Base-by-base conservation (phyloP, 2,113 vertebrate species). In the Todiramphus saurophagus region DNA sequence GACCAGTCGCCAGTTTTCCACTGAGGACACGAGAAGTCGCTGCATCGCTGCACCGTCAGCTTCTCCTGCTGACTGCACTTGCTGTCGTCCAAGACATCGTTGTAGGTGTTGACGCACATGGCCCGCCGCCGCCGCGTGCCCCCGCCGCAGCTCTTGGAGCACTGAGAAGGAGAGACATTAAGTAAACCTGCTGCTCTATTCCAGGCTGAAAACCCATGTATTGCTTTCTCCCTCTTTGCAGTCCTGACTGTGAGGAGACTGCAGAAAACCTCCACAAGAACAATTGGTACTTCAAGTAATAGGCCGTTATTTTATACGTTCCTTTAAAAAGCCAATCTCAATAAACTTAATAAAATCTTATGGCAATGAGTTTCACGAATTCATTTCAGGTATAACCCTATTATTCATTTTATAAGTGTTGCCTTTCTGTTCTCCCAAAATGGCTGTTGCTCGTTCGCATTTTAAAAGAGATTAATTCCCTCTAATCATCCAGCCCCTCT, bases 1-100 rank as follows among this genome's bases (percentile, higher is more conserved):
- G 99, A 99, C 99, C 99, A 99, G 70, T 99, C 99, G 1, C 98
- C 99, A 0, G 98, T 98, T 97, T 98, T 99, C 99, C 99, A 99
- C 73, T 98, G 98, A 2, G 99, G 99, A 97, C 99, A 99, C 1
- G 95, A 96, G 90, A 99, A 98, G 78, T 99, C 99, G 3, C 98
- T 99, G 97, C 99, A 99, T 9, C 98, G 94, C 96, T 99, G 99
- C 94, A 98, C 93, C 0, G 98, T 98, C 93, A 99, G 96, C 96
- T 98, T 99, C 92, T 99, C 99, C 95, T 99, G 98, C 86, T 99
- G 98, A 77, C 98, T 98, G 96, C 99, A 99, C 94, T 99, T 99
- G 97, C 98, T 98, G 48, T 99, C 99, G 3, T 99, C 99, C 20
- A 98, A 97, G 7, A 98, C 97, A 0, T 98, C 97, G 3, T 98